Base-by-base conservation (phyloP, 2,113 vertebrate genomes). In the Phaethon lepturus region DNA sequence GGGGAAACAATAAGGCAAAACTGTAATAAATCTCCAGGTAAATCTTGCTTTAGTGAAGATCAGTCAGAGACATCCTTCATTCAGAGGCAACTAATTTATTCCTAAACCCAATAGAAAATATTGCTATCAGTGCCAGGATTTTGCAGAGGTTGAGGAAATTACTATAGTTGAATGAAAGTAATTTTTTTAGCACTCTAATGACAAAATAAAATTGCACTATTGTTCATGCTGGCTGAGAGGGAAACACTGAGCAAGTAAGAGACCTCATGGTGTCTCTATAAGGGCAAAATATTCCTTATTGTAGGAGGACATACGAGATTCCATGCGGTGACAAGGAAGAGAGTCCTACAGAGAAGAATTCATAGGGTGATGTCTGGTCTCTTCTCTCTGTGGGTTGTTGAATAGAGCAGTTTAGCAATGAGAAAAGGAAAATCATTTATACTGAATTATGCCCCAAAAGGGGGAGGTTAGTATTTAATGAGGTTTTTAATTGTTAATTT, bases 21-120 rank as follows among this genome's bases (percentile, higher is more conserved):
- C 76, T 92, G 93, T 60, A 94, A 97, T 97, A 97, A 97, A 96
- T 98, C 95, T 97, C 72, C 89, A 97, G 94, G 85, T 96, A 97
- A 95, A 95, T 96, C 87, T 94, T 92, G 68, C 82, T 86, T 55
- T 75, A 93, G 75, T 80, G 66, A 73, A 96, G 93, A 97, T 97
- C 91, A 95, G 84, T 92, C 74, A 92, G 85, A 89, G 81, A 68
- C 66, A 95, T 90, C 69, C 58, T 93, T 96, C 93, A 93, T 88
- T 96, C 73, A 60, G 60, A 95, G 45, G 62, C 60, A 90, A 82
- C 76, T 95, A 93, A 95, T 95, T 93, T 97, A 86, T 90, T 94
- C 71, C 53, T 62, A 75, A 94, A 89, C 38, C 49, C 9, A 81
- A 93, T 8, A 92, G 86, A 91, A 97, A 95, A 78, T 92, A 92